These are phyloP conservation scores for Morpho helenor DNA, from an alignment of 2,888 invertebrate genomes.

Conservation along the genomic window DNA sequence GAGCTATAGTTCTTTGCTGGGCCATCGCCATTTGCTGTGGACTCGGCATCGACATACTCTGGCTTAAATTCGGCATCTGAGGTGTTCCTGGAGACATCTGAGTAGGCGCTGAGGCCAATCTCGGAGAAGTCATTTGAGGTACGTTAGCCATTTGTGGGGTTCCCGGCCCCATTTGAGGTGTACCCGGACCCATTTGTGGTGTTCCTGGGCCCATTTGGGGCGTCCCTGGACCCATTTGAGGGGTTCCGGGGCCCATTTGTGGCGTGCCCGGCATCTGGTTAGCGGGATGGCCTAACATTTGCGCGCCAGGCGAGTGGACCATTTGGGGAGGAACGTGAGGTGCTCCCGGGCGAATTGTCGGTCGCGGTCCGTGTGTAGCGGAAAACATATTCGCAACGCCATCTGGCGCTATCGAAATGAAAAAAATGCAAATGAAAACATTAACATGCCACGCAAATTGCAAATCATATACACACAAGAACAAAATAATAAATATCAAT, in stretches of 20 bases:
- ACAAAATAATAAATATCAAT: conserved; percentile 27
- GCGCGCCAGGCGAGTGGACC: conserved; percentile 43
- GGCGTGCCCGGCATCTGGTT: conserved; percentile 9
- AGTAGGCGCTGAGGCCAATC: conserved; percentile 63
- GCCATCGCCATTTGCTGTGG: conserved; percentile 63
- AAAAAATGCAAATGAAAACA: conserved; percentile 57
- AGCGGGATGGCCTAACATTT: conserved; percentile 33
- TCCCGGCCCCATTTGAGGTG: conserved; percentile 29
- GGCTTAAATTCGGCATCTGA: conserved; percentile 63
- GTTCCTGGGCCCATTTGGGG: conserved; percentile 15
- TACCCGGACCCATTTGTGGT: conserved; percentile 12
- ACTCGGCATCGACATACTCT: conserved; percentile 61
- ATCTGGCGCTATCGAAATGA: conserved; percentile 63
- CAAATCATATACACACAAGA: conserved; percentile 44
- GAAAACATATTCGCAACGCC: conserved; percentile 73
- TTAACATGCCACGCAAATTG: conserved; percentile 39
- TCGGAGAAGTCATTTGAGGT: conserved; percentile 65
- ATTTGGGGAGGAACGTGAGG: conserved; percentile 45
- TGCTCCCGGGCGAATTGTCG: conserved; percentile 54
- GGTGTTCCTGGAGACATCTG: conserved; percentile 71
- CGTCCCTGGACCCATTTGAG: conserved; percentile 15
- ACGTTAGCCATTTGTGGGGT: conserved; percentile 42
- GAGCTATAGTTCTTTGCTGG: conserved; percentile 69
- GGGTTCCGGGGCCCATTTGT: conserved; percentile 8
- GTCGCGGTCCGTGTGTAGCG: conserved; percentile 59